These are phyloP conservation scores for Condylura cristata DNA, from an alignment of 2,113 vertebrate genomes.

Conservation along the genomic window DNA sequence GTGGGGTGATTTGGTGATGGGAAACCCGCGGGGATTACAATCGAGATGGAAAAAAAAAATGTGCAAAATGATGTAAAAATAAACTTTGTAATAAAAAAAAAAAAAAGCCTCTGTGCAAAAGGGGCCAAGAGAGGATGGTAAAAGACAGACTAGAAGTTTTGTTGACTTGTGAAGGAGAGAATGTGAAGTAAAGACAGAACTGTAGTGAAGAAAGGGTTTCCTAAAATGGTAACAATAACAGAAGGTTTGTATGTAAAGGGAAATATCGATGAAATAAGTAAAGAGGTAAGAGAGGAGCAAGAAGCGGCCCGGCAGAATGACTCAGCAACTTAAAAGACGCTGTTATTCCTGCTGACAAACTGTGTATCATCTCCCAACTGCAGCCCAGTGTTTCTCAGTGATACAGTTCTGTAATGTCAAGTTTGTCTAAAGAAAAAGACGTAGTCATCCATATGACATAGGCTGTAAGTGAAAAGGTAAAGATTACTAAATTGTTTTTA, in stretches of 20 bases:
- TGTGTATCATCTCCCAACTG: background rate
- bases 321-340: background rate
- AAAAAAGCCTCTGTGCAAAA: background rate
- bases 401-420: background rate
- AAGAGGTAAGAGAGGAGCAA: background rate
- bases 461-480: background rate
- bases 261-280: background rate
- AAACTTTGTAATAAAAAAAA: no score
- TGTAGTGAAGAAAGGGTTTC: background rate
- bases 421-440: background rate
- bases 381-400: background rate
- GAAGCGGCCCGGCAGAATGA: background rate
- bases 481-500: background rate
- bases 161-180: background rate
- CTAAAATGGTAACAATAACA: background rate
- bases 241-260: background rate
- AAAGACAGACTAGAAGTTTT: background rate
- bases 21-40: no score
- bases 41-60: no score
- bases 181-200: background rate
- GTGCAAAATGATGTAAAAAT: no score
- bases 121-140: background rate
- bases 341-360: background rate
- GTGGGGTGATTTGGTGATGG: no score
- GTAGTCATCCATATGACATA: rapidly evolving